A percentile compares a stretch with the other conserved stretches of the same genome.
These are phyloP conservation scores for Eurois occulta DNA, from an alignment of 2,888 invertebrate species.

Conservation along the genomic window DNA sequence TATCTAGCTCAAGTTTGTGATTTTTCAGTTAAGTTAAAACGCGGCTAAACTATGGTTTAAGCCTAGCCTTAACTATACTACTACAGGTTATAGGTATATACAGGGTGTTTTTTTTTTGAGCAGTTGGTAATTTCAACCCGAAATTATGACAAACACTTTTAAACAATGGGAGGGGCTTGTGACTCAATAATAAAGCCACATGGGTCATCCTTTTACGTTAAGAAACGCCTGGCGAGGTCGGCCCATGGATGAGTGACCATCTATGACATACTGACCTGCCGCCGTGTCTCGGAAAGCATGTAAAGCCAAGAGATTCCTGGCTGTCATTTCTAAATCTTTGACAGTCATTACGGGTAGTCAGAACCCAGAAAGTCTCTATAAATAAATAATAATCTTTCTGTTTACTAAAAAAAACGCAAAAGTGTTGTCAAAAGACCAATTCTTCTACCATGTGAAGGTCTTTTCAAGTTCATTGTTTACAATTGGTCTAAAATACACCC, in stretches of 20 bases:
- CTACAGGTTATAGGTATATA: neutral
- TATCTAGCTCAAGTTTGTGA: neutral
- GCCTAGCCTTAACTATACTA: neutral
- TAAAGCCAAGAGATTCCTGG: neutral
- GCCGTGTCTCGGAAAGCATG: neutral
- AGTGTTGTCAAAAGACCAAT: neutral
- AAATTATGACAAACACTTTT: neutral
- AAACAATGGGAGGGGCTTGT: neutral
- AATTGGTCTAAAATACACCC: neutral
- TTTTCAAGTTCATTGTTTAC: neutral
- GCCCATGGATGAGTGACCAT: neutral
- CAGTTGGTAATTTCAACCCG: neutral
- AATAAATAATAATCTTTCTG: neutral
- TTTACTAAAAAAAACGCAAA: neutral
- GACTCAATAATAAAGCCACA: neutral
- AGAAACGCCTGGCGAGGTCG: neutral
- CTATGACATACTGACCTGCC: fast-evolving
- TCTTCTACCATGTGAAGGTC: neutral
- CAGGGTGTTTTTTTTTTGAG: slow-evolving; percentile 12
- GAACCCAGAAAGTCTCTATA: neutral
- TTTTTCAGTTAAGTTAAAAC: neutral
- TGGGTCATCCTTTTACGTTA: neutral
- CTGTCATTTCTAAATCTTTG: neutral
- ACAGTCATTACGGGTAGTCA: neutral
- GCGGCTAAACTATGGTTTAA: slow-evolving; percentile 3